Evolutionary conservation across 2,113 vertebrate genomes (phyloP), one percentile per base, ranked within the genome.

Genomic region (Polypterus senegalus): DNA sequence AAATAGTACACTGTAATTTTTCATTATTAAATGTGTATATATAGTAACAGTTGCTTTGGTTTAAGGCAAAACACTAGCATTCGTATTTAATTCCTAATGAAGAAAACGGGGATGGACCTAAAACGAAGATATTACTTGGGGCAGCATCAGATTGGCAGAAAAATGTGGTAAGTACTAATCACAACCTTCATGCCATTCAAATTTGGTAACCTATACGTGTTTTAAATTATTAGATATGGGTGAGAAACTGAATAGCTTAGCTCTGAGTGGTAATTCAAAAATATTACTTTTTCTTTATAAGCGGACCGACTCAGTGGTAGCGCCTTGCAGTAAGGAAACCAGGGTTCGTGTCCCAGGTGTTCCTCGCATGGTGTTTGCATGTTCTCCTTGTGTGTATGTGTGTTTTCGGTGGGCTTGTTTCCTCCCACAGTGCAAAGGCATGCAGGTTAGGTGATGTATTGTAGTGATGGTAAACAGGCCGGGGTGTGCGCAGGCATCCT

Each of bases 71-170:
- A 27, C 27, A 27, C 27, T 27, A 27, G 27, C 54, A 5, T 55
- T 5, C 54, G 43, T 55, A 5, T 27, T 8, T 9, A 5, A 55
- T 9, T 5, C 54, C 3, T 10, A 44, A 62, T 70, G 57, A 56
- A 46, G 48, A 48, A 8, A 46, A 58, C 71, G 5, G 63, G 51
- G 59, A 65, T 68, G 58, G 55, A 63, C 47, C 57, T 46, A 11
- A 81, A 75, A 59, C 80, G 73, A 71, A 88, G 79, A 58, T 74
- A 71, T 65, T 85, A 82, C 69, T 70, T 87, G 71, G 84, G 84
- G 45, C 81, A 76, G 46, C 82, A 82, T 61, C 79, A 79, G 45
- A 65, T 86, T 57, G 77, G 79, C 47, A 83, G 79, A 70, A 84
- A 71, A 67, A 72, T 46, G 9, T 64, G 72, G 84, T 81, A 69